phyloP scores from a whole-genome alignment of 2,797 vertebrate genomes.

The Cheirogaleus major region DNA sequence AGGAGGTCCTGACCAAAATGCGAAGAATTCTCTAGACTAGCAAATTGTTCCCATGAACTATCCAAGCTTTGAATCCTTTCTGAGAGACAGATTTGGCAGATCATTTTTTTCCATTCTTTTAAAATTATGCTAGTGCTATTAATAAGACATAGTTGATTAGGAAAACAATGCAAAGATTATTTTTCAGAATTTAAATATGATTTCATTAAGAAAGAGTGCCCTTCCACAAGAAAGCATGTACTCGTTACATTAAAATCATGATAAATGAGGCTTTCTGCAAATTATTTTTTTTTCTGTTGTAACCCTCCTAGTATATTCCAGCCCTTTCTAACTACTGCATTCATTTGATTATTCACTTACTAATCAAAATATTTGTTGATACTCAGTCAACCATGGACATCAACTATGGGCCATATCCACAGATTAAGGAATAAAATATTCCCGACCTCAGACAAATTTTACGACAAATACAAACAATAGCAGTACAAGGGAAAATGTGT shows the following conservation, averaged over 20 bases:
- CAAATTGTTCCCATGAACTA: constrained; percentile 67
- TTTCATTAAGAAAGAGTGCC: constrained; percentile 42
- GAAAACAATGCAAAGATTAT: constrained; percentile 41
- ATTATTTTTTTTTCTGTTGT: constrained; percentile 38
- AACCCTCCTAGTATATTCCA: constrained; percentile 28
- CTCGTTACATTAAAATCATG: constrained; percentile 36
- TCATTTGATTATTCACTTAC: constrained; percentile 14
- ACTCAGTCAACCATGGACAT: neutral
- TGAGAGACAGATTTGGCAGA: constrained; percentile 51
- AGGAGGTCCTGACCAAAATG: constrained; percentile 68
- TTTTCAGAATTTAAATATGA: constrained; percentile 57
- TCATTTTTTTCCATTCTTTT: constrained; percentile 44
- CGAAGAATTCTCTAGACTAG: constrained; percentile 62
- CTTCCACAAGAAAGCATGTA: constrained; percentile 23
- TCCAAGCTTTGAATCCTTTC: constrained; percentile 60
- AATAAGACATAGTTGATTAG: constrained; percentile 56
- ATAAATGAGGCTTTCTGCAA: constrained; percentile 46
- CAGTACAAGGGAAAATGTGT: neutral
- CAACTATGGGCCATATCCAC: neutral
- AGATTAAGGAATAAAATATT: constrained; percentile 6
- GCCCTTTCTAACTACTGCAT: neutral
- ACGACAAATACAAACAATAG: neutral
- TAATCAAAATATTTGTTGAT: constrained; percentile 34
- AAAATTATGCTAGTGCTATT: constrained; percentile 57
- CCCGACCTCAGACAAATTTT: neutral